Evolutionary conservation across 2,113 vertebrate species (phyloP).

Genomic region (Catharus bicknelli): DNA sequence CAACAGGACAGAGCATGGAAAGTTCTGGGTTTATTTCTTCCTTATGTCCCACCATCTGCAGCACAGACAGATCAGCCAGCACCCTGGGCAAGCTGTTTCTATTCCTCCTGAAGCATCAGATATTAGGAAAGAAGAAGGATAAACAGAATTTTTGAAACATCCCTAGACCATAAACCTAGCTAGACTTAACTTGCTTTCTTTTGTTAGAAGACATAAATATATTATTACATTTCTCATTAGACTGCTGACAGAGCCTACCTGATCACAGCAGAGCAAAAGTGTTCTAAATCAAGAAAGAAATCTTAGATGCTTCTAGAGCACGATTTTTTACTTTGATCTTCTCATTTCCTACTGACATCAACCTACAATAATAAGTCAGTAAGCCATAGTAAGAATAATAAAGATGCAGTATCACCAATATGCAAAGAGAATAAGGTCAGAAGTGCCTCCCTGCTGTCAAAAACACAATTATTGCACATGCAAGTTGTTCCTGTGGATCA

Average conservation of each 20-base stretch:
- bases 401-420: not conserved
- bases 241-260: not conserved
- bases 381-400: not conserved
- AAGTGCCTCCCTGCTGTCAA: not conserved
- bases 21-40: not conserved
- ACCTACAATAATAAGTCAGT: not conserved
- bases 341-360: not conserved
- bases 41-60: not conserved
- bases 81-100: not conserved
- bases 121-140: not conserved
- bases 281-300: not conserved
- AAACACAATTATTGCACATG: not conserved
- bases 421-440: not conserved
- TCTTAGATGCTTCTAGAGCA: not conserved
- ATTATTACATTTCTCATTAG: not conserved
- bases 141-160: slow-evolving; percentile 23
- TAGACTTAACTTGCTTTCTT: slow-evolving; percentile 4
- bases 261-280: not conserved
- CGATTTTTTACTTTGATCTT: not conserved
- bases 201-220: slow-evolving; percentile 1
- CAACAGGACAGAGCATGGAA: not conserved
- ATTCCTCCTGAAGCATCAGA: not conserved
- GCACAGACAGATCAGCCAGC: not conserved
- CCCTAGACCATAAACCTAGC: not conserved
- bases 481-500: not conserved